Evolutionary conservation across 1,140 invertebrate species (phyloP).

Genomic region (Manduca sexta): DNA sequence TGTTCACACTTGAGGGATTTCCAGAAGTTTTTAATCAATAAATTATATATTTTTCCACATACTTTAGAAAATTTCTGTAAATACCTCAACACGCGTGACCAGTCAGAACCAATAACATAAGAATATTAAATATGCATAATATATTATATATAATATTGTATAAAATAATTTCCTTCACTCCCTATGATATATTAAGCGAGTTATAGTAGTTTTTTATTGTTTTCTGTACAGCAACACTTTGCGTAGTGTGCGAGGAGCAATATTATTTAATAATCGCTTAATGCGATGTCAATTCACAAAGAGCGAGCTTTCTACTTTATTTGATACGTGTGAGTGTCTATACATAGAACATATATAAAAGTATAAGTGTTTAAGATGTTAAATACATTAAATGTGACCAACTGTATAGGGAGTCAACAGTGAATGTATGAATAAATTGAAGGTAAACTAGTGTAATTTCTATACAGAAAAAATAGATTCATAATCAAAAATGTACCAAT

Average conservation of each 20-base stretch:
- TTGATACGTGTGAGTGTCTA: constrained; percentile 47
- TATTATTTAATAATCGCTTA: constrained; percentile 27
- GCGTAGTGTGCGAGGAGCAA: constrained; percentile 26
- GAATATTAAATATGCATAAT: not conserved
- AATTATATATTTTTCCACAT: constrained; percentile 35
- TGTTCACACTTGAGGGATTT: constrained; percentile 8
- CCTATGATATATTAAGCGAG: not conserved
- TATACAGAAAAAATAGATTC: constrained; percentile 75
- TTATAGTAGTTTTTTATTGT: not conserved
- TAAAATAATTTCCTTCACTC: no score
- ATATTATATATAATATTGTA: no score
- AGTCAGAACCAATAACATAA: not conserved
- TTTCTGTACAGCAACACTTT: not conserved
- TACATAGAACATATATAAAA: constrained; percentile 48
- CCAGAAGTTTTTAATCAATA: constrained; percentile 23
- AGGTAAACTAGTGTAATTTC: constrained; percentile 75
- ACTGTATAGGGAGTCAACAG: constrained; percentile 59
- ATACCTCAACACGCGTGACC: constrained; percentile 11
- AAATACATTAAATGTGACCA: constrained; percentile 49
- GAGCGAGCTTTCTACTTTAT: constrained; percentile 48
- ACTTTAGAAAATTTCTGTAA: constrained; percentile 17
- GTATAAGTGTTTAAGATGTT: constrained; percentile 62
- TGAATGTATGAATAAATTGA: constrained; percentile 42
- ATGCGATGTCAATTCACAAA: constrained; percentile 58
- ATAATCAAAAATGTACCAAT: constrained; percentile 80